Percentiles rank a stretch among this genome's conserved stretches.
Evolutionary conservation across 2,113 vertebrate species (phyloP).

Genomic region (Canis aureus): DNA sequence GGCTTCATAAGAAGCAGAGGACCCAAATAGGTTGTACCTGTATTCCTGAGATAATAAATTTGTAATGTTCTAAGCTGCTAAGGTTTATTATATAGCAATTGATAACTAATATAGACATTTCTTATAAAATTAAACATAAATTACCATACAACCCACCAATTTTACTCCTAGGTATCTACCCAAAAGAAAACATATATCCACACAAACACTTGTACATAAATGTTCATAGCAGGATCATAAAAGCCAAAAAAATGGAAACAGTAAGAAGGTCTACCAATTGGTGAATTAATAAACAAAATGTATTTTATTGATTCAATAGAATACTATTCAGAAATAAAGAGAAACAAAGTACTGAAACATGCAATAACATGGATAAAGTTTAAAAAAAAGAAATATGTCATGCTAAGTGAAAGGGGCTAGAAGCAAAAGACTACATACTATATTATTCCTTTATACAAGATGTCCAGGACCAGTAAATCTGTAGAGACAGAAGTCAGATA

Average conservation of each 20-base stretch:
- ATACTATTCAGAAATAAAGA: conserved; percentile 29
- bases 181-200: conserved; percentile 41
- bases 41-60: background rate
- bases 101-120: conserved; percentile 35
- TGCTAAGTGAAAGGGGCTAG: conserved; percentile 29
- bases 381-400: background rate
- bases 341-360: conserved; percentile 10
- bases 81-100: background rate
- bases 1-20: background rate
- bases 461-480: background rate
- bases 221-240: background rate
- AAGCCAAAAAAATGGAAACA: background rate
- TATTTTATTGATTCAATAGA: background rate
- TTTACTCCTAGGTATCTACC: background rate
- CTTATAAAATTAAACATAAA: conserved; percentile 53
- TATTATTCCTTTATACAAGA: background rate
- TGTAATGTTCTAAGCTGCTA: background rate
- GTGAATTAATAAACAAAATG: background rate
- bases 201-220: conserved; percentile 20
- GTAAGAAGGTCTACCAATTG: background rate
- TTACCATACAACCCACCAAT: background rate
- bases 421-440: conserved; percentile 10
- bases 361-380: background rate
- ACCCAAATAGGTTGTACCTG: background rate
- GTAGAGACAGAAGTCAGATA: background rate